Conservation (phyloP, 2,797 vertebrate species). For the Tachyglossus aculeatus region DNA sequence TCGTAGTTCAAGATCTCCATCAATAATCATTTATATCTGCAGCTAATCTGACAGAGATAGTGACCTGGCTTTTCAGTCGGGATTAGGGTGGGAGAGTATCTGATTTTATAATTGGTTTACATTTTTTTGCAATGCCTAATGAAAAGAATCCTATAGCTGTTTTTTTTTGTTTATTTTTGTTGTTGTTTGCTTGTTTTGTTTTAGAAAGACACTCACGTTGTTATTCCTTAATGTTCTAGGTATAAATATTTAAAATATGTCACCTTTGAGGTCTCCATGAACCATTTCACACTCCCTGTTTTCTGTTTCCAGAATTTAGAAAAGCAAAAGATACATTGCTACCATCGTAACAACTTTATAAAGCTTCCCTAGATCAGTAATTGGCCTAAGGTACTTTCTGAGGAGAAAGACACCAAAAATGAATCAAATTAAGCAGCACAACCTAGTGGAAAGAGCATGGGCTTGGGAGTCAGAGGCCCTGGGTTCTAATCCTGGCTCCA, state of each 20-base stretch:
- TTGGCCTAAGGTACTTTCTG: too few relatives aligned
- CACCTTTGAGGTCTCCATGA: constrained; percentile 39
- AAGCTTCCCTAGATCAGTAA: constrained; percentile 49
- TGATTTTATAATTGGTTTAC: constrained; percentile 40
- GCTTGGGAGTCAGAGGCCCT: too few relatives aligned
- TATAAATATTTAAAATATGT: too few relatives aligned
- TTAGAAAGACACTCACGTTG: constrained; percentile 21
- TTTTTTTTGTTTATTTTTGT: not conserved
- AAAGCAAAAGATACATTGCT: constrained; percentile 52
- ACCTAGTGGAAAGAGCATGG: too few relatives aligned
- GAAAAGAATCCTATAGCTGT: not conserved
- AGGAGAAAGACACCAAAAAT: too few relatives aligned
- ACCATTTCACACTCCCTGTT: constrained; percentile 51
- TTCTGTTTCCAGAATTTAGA: constrained; percentile 51
- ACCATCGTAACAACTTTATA: constrained; percentile 37
- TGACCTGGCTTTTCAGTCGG: constrained; percentile 49
- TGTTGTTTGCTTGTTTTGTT: not conserved
- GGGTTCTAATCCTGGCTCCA: too few relatives aligned
- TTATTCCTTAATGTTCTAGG: too few relatives aligned
- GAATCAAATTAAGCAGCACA: too few relatives aligned
- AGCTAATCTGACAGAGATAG: constrained; percentile 32
- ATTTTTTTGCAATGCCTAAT: constrained; percentile 27
- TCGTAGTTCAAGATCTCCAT: constrained; percentile 41
- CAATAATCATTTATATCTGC: constrained; percentile 58
- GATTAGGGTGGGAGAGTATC: constrained; percentile 45